Conservation (phyloP, 2,888 invertebrate genomes). For the Hirudinaria manillensis region DNA sequence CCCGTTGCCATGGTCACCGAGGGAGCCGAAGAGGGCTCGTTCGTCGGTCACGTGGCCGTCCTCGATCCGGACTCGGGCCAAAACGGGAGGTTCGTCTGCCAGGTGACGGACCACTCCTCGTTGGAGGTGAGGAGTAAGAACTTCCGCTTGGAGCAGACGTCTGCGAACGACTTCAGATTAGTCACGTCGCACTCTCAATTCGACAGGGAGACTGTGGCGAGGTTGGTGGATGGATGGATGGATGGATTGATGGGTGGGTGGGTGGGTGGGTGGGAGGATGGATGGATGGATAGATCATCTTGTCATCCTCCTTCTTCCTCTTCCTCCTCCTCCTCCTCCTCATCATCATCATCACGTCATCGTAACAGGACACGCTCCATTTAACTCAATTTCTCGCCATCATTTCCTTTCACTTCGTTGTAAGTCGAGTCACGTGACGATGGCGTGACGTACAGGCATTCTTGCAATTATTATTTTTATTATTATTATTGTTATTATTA, state of each 20-base stretch:
- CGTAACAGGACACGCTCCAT: too few relatives aligned
- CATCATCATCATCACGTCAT: too few relatives aligned
- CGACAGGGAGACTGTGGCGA: conserved; percentile 16
- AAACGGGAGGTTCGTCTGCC: conserved; percentile 49
- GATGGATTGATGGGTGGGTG: background rate
- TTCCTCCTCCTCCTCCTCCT: too few relatives aligned
- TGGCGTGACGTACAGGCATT: too few relatives aligned
- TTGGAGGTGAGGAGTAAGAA: background rate
- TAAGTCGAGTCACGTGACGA: too few relatives aligned
- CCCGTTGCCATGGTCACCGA: conserved; percentile 42
- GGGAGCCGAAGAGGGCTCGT: conserved; percentile 44
- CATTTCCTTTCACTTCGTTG: too few relatives aligned
- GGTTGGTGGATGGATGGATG: conserved; percentile 2
- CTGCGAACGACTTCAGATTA: conserved; percentile 1
- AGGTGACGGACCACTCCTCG: conserved; percentile 41
- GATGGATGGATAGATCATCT: too few relatives aligned
- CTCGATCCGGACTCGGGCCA: conserved; percentile 46
- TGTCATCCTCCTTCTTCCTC: too few relatives aligned
- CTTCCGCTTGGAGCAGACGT: background rate
- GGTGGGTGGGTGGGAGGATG: too few relatives aligned
- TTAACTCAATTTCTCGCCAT: too few relatives aligned
- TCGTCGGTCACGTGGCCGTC: conserved; percentile 48
- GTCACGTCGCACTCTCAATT: conserved; percentile 13
- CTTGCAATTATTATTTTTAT: background rate
- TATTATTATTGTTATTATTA: conserved; percentile 8